Evolutionary conservation across 1,140 invertebrate species (phyloP), one percentile per base, ranked within the genome.

Genomic region (Nasonia longicornis): DNA sequence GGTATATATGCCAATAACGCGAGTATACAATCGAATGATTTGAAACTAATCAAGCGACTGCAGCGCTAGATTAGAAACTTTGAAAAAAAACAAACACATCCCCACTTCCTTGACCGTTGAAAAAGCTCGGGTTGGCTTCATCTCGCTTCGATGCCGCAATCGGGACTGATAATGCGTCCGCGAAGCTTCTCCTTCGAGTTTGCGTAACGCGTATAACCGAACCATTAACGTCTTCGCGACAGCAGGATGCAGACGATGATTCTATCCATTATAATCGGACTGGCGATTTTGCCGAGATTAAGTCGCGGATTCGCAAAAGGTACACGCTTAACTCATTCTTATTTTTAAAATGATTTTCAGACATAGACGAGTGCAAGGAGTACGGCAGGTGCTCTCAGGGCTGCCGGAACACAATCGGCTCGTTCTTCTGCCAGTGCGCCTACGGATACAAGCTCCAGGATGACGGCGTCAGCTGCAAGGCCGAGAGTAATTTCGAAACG

Each of bases 311-410:
- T n/a, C 6, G 16, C 0, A 58, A 58, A n/a, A 58, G 16, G 16
- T 58, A 58, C 20, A n/a, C 20, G 6, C 20, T 58, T n/a, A 58
- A 58, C 42, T 2, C 66, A 26, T 26, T 63, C 29, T 48, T 45
- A 16, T 67, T 35, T 80, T 77, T 67, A 22, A 80, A 35, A 35
- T 3, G 2, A 11, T 45, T 83, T 84, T 58, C 84, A 91, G 96
- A 98, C 87, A 93, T 97, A 22, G 92, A 98, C 88, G 97, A 98
- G 89, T 98, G 97, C 87, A 92, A 94, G 78, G 90, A 88, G 11
- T 94, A 93, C 69, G 94, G 95, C 11, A 90, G 92, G 0, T 99
- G 98, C 85, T 95, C 96, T 78, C 98, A 99, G 87, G 87, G 89
- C 72, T 99, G 98, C 86, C 88, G 92, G 26, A 98, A 99, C 87